Evolutionary conservation across 1,140 invertebrate species (phyloP).

Genomic region (Sesamia nonagrioides): DNA sequence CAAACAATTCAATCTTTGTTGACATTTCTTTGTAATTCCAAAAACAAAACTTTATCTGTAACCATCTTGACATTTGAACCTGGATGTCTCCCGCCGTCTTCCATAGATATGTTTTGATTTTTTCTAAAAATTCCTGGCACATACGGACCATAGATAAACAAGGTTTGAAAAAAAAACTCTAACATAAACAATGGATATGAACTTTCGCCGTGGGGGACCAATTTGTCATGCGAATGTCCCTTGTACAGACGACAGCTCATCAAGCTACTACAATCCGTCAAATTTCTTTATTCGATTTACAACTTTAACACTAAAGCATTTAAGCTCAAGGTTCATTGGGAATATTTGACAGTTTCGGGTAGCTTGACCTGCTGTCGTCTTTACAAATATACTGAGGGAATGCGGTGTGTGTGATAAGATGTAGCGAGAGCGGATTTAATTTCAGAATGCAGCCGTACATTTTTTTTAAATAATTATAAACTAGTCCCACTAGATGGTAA

Average conservation of each 20-base stretch:
- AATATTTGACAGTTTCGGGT: no score
- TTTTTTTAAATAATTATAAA: no score
- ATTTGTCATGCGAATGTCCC: slow-evolving; percentile 57
- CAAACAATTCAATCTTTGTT: not conserved
- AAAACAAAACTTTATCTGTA: not conserved
- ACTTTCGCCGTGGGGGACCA: slow-evolving; percentile 51
- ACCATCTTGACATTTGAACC: not conserved
- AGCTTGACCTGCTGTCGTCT: no score
- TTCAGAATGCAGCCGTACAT: no score
- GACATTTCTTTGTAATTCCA: slow-evolving; percentile 1
- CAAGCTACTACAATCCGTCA: no score
- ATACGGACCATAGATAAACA: slow-evolving; percentile 11
- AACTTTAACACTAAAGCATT: no score
- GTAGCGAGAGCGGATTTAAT: not conserved
- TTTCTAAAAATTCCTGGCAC: slow-evolving; percentile 12
- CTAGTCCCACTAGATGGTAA: no score
- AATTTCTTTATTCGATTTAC: no score
- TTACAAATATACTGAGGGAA: slow-evolving; percentile 33
- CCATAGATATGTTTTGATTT: slow-evolving; percentile 1
- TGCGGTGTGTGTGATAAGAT: slow-evolving; percentile 1
- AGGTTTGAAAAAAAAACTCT: slow-evolving; percentile 20
- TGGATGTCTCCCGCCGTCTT: not conserved
- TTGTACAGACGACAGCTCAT: no score
- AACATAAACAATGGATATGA: slow-evolving; percentile 37
- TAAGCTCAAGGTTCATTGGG: no score